Evolutionary conservation across 2,888 invertebrate species (phyloP).

Genomic region (Metallyticus violacea): DNA sequence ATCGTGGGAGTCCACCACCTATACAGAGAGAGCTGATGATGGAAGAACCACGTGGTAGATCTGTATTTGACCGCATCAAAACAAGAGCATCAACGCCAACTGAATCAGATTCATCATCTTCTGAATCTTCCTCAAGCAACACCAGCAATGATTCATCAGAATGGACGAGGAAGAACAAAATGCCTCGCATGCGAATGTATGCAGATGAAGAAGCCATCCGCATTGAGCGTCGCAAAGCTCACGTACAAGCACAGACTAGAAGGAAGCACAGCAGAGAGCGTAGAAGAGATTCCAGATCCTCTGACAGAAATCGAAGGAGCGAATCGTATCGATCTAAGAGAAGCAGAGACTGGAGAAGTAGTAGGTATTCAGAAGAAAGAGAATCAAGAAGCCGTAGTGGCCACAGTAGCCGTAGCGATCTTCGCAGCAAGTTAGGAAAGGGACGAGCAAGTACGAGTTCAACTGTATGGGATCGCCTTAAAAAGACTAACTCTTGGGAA

Average conservation of each 20-base stretch:
- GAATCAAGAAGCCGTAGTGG: not conserved
- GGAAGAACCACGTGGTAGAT: not conserved
- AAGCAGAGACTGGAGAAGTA: not conserved
- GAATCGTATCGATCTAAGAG: not conserved
- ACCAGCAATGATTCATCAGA: constrained; percentile 48
- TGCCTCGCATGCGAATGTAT: constrained; percentile 79
- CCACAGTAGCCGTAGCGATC: constrained; percentile 2
- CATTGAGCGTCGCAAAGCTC: constrained; percentile 45
- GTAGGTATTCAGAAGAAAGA: not conserved
- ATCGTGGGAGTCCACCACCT: constrained; percentile 17
- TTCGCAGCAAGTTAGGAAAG: constrained; percentile 17
- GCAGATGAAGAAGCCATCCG: constrained; percentile 82
- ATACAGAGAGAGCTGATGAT: not conserved
- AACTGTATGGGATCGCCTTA: constrained; percentile 17
- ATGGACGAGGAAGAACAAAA: constrained; percentile 53
- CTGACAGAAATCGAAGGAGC: not conserved
- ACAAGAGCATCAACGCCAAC: not conserved
- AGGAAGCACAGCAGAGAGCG: not conserved
- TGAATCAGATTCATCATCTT: constrained; percentile 1
- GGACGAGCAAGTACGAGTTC: not conserved
- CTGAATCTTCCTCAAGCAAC: constrained; percentile 22
- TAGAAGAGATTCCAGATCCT: not conserved
- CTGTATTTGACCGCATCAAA: constrained; percentile 21
- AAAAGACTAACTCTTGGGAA: not conserved
- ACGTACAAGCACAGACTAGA: constrained; percentile 8